A percentile compares a stretch with the other conserved stretches of the same genome.
Conservation (phyloP, 2,113 vertebrate genomes). For the mouse (Mus musculus) region GRCm39 chr7:48733001-48733500, state of each 20-base stretch:
- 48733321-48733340: not conserved
- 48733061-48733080: conserved; percentile 7
- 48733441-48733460: not conserved
- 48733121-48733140: not conserved
- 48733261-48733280: no score
- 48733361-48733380: not conserved
- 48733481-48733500: not conserved
- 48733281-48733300: not conserved
- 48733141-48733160: not conserved
- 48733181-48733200: not conserved
- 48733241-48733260: not conserved
- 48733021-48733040: conserved; percentile 8
- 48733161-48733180: not conserved
- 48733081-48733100: not conserved
- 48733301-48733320: not conserved
- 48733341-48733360: not conserved
- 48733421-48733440: not conserved
- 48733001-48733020: not conserved
- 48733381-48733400: not conserved
- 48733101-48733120: not conserved
- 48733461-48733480: not conserved
- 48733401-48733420: not conserved
- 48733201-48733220: not conserved
- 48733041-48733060: conserved; percentile 13
- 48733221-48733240: not conserved